These are phyloP conservation scores for Melanocharis versteri DNA, from an alignment of 2,113 vertebrate species.

Conservation along the genomic window DNA sequence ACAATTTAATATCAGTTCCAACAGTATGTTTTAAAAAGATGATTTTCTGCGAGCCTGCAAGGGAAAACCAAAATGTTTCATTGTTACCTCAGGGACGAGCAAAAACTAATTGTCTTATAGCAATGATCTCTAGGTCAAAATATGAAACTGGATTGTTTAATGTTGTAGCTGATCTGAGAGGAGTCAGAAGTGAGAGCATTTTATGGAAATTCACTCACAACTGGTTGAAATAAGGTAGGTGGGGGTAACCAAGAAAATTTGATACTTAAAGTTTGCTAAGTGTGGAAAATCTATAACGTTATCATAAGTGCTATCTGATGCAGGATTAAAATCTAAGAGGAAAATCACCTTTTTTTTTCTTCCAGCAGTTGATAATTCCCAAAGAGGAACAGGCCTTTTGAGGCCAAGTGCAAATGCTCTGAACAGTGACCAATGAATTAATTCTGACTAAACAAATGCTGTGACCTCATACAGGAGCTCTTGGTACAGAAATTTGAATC, in stretches of 20 bases:
- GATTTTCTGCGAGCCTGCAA: not conserved
- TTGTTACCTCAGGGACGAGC: not conserved
- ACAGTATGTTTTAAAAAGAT: not conserved
- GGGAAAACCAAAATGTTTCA: not conserved
- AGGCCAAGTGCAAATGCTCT: not conserved
- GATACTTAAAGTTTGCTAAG: not conserved
- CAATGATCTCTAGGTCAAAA: not conserved
- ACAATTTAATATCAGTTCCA: not conserved
- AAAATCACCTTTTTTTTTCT: not conserved
- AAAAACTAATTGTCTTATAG: not conserved
- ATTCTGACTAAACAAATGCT: not conserved
- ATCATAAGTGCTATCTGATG: not conserved
- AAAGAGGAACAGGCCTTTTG: not conserved
- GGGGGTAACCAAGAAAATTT: not conserved
- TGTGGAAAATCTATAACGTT: not conserved
- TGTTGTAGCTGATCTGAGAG: not conserved
- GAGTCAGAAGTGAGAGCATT: not conserved
- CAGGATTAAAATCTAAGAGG: not conserved
- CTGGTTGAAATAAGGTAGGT: not conserved
- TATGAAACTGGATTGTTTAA: not conserved
- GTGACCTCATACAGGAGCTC: not conserved
- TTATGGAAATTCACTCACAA: not conserved
- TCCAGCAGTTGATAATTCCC: not conserved
- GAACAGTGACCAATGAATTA: not conserved
- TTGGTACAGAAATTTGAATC: not conserved